These are phyloP conservation scores for Anoplius nigerrimus DNA, from an alignment of 2,888 invertebrate genomes.

Conservation along the genomic window DNA sequence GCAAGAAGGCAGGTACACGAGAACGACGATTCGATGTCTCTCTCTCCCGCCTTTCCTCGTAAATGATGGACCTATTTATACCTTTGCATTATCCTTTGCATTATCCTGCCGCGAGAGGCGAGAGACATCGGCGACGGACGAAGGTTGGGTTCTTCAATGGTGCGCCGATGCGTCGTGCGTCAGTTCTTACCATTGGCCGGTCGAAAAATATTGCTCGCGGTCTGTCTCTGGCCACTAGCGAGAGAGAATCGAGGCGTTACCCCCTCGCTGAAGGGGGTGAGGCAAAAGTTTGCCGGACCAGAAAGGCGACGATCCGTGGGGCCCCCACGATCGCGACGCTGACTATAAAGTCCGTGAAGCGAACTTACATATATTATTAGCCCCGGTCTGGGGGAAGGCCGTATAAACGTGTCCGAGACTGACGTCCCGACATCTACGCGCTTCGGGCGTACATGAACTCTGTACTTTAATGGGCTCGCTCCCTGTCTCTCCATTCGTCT, in stretches of 20 bases:
- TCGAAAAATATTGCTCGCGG: conserved; percentile 20
- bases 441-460: conserved; percentile 55
- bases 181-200: conserved; percentile 12
- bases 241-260: conserved; percentile 39
- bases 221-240: conserved; percentile 28
- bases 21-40: neutral
- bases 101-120: neutral
- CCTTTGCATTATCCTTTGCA: neutral
- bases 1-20: too few species aligned
- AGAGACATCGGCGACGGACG: neutral
- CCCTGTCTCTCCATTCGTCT: conserved; percentile 15
- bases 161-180: neutral
- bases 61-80: neutral
- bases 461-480: conserved; percentile 54
- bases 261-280: neutral
- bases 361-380: conserved; percentile 53
- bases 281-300: conserved; percentile 1
- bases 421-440: conserved; percentile 51
- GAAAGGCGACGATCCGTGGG: conserved; percentile 6
- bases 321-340: conserved; percentile 19
- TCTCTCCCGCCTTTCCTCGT: neutral
- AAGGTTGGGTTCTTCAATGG: neutral
- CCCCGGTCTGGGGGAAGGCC: conserved; percentile 32
- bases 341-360: conserved; percentile 42
- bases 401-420: conserved; percentile 50